Percentiles rank a stretch among this genome's conserved stretches.
These are phyloP conservation scores for Calcarius lapponicus DNA, from an alignment of 2,797 vertebrate genomes.

Conservation along the genomic window DNA sequence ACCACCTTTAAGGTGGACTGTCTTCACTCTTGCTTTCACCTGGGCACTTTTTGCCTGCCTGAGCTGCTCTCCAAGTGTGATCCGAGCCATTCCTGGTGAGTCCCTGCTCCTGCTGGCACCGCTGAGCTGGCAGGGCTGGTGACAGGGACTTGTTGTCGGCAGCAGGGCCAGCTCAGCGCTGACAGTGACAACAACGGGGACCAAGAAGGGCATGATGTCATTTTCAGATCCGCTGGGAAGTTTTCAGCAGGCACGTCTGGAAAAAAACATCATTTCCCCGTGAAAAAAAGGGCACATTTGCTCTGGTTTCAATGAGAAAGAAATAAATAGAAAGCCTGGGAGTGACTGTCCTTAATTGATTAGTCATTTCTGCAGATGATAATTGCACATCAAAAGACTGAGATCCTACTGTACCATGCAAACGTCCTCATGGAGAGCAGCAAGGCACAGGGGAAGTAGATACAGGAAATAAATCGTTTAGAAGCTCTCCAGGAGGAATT, in stretches of 20 bases:
- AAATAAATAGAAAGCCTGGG: conserved; percentile 61
- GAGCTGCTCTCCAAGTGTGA: neutral
- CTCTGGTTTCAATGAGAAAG: conserved; percentile 59
- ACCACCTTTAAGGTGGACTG: neutral
- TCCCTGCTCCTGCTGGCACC: neutral
- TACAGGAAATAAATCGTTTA: conserved; percentile 19
- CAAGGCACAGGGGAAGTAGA: neutral
- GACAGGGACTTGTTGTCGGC: neutral
- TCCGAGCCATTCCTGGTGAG: neutral
- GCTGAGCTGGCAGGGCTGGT: neutral
- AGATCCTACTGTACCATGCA: conserved; percentile 54
- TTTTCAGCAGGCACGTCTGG: neutral
- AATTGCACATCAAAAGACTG: conserved; percentile 60
- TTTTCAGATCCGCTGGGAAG: neutral
- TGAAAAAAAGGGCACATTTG: conserved; percentile 36
- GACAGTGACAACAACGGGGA: neutral
- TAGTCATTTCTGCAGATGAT: conserved; percentile 71
- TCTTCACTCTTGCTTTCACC: neutral
- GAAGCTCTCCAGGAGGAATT: neutral
- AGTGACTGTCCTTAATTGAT: conserved; percentile 67
- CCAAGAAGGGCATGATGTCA: conserved; percentile 5
- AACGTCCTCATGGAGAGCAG: conserved; percentile 10
- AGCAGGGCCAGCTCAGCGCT: neutral
- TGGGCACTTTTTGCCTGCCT: neutral
- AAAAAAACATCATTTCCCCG: conserved; percentile 22